Base-by-base conservation (phyloP, 1,140 invertebrate species). In the Acyrthosiphon pisum region DNA sequence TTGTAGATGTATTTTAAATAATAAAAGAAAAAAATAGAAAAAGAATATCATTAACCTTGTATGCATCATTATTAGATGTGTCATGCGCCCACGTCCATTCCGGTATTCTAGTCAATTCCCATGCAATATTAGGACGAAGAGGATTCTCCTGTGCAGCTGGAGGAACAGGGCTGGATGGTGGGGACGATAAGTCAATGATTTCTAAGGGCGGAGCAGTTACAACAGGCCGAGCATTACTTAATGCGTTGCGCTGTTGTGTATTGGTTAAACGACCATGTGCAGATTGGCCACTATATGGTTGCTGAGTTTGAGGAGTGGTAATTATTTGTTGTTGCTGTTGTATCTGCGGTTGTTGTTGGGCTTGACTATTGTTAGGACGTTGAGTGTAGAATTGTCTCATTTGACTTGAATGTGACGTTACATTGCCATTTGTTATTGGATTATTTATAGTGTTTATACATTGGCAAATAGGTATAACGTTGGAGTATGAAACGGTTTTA, bases 151-250 rank as follows among this genome's bases (percentile, higher is more conserved):
- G 91, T 14, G 23, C 35, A 41, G 50, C 4, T 41, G 22, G 30
- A 48, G 60, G 89, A 2, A 6, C 41, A 41, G 90, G 91, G 6
- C 91, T 93, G 0, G 91, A 93, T 86, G 91, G 91, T 22, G 91
- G 91, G 4, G 91, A 93, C 11, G 91, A 93, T 41, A 93, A 84
- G 37, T 93, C 91, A 56, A 93, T 93, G 9, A 93, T 86, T 56
- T 86, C 91, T 7, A 81, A 41, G 2, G 48, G 11, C 6, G 83
- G 76, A 26, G 41, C 0, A 30, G 7, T 9, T 44, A 20, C 4
- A 3, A 22, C 6, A 2, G 48, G 23, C 26, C 8, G 23, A 41
- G 44, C 3, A 23, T 53, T 93, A 9, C 91, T 93, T 26, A 93
- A 41, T 8, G n/a, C 81, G 8, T 93, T 93, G 18, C 91, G 81